phyloP scores from a whole-genome alignment of 2,888 invertebrate genomes.

The Lasioglossum zephyrum region DNA sequence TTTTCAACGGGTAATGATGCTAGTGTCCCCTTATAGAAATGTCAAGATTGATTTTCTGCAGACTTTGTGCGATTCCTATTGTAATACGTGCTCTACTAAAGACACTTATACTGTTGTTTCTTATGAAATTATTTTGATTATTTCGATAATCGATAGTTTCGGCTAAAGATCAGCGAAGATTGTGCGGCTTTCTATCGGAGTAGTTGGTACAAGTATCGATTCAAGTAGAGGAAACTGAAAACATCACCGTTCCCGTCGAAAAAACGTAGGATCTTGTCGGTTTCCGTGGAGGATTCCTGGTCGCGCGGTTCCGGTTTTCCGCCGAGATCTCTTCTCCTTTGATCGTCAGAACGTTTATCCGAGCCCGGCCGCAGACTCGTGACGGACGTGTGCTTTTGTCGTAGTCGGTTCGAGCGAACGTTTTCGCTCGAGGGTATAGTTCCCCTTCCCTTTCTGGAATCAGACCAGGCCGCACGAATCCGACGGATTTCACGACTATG shows the following conservation, averaged over 20 bases:
- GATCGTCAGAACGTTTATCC: neutral
- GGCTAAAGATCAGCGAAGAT: no score
- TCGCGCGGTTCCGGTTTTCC: neutral
- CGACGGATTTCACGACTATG: constrained; percentile 45
- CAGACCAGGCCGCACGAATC: neutral
- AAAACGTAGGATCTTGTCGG: neutral
- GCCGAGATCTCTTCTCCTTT: neutral
- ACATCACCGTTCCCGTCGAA: neutral
- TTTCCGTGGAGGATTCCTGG: neutral
- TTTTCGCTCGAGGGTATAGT: neutral
- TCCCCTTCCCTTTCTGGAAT: neutral
- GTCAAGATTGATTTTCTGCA: no score
- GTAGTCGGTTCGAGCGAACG: neutral
- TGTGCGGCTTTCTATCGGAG: neutral
- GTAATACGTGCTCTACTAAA: no score
- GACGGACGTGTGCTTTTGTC: neutral
- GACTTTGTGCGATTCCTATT: no score
- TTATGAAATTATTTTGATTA: no score
- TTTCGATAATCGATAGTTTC: no score
- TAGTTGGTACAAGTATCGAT: neutral
- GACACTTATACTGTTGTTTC: no score
- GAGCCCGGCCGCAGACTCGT: neutral
- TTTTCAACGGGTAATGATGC: no score
- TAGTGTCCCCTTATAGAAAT: no score
- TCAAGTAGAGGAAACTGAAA: neutral